A percentile compares a stretch with the other conserved stretches of the same genome.
phyloP scores from a whole-genome alignment of 2,888 invertebrate species.

The Ophion ventricosus region DNA sequence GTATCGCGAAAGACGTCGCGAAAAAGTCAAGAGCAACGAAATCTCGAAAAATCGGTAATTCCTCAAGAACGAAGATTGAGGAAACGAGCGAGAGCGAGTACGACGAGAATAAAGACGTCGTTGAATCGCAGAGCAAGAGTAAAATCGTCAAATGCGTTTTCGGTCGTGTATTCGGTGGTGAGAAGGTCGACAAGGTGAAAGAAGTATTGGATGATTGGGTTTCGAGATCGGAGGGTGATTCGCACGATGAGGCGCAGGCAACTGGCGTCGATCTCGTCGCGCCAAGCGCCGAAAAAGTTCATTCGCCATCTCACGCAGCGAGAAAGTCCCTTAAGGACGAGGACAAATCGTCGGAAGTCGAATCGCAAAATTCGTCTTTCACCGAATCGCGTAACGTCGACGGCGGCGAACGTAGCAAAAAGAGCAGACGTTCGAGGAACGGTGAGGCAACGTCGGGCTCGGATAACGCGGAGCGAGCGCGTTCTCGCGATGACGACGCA shows the following conservation, averaged over 20 bases:
- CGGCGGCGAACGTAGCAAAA: conserved; percentile 45
- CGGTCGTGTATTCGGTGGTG: conserved; percentile 78
- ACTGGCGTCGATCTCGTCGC: conserved; percentile 8
- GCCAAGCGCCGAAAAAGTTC: conserved; percentile 31
- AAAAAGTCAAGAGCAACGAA: conserved; percentile 52
- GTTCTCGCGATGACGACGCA: conserved; percentile 6
- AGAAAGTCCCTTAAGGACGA: not conserved
- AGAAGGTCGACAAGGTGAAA: conserved; percentile 79
- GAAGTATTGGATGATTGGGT: conserved; percentile 81
- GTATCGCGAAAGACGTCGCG: conserved; percentile 4
- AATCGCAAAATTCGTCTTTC: conserved; percentile 16
- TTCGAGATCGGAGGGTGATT: conserved; percentile 78
- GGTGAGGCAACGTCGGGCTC: conserved; percentile 14
- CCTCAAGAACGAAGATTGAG: conserved; percentile 33
- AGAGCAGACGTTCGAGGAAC: conserved; percentile 53
- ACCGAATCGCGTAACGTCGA: conserved; percentile 43
- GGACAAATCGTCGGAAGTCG: not conserved
- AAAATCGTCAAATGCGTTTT: conserved; percentile 81
- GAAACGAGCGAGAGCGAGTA: conserved; percentile 74
- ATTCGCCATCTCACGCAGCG: not conserved
- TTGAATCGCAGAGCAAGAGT: conserved; percentile 74
- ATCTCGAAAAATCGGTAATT: conserved; percentile 46
- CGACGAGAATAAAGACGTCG: conserved; percentile 66
- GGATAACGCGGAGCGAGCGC: conserved; percentile 10
- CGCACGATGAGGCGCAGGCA: conserved; percentile 65